Evolutionary conservation across 2,797 vertebrate species (phyloP), one percentile per base, ranked within the genome.

Genomic region (Argya squamiceps): DNA sequence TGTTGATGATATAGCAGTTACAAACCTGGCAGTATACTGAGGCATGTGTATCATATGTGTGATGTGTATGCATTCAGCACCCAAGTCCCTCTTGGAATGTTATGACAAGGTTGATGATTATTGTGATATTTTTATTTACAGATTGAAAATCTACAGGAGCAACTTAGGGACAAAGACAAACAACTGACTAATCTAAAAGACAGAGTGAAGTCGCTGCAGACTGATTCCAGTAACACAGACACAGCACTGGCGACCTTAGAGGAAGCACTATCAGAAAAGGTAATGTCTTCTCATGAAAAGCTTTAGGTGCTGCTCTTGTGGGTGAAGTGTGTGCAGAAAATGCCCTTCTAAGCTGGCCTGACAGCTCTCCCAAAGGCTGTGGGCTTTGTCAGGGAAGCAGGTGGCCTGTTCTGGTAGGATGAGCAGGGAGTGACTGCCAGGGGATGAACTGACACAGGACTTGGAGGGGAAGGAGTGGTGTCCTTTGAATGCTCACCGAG

Each of bases 181-280:
- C 99, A 99, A 78, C 98, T 99, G 56, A 99, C 99, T 59, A 99
- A 99, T 93, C 98, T 99, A 84, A 99, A 99, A 97, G 99, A 99
- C 97, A 97, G 99, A 81, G 99, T 99, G 83, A 99, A 99, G 98
- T 99, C 99, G 2, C 97, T 99, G 91, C 99, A 99, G 98, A 99
- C 99, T 0, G 99, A 99, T 98, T 99, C 99, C 96, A 99, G 99
- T 97, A 99, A 99, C 93, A 99, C 99, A 9, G 99, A 99, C 95
- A 99, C 99, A 32, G 99, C 99, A 6, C 97, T 99, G 91, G 99
- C 99, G 39, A 99, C 99, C 0, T 97, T 99, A 87, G 99, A 99
- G 98, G 99, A 99, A 96, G 99, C 99, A 23, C 98, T 99, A 3
- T 99, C 99, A 43, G 99, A 99, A 97, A 99, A 99, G 99, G 99